These are phyloP conservation scores for Abrostola tripartita DNA, from an alignment of 2,888 invertebrate species.

Conservation along the genomic window DNA sequence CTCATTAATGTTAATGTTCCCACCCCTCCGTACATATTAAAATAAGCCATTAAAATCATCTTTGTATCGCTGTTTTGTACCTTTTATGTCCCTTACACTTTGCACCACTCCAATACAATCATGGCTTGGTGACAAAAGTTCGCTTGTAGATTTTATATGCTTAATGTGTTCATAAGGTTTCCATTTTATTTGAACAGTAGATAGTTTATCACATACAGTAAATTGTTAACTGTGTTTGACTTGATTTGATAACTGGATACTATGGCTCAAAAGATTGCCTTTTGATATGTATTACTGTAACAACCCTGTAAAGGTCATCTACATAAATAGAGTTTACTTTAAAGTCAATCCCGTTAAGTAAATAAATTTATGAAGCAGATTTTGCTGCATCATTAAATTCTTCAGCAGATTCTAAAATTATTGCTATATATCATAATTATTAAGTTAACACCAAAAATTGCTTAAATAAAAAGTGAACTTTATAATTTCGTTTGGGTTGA, in stretches of 20 bases:
- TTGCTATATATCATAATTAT: no score
- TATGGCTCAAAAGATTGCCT: constrained; percentile 14
- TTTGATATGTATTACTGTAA: constrained; percentile 18
- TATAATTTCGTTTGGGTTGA: constrained; percentile 39
- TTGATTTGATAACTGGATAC: constrained; percentile 7
- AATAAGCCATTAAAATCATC: constrained; percentile 49
- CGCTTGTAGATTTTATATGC: constrained; percentile 33
- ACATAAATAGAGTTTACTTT: constrained; percentile 26
- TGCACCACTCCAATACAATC: constrained; percentile 20
- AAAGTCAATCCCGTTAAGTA: constrained; percentile 24
- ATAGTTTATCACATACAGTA: constrained; percentile 7
- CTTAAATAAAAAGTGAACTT: constrained; percentile 29
- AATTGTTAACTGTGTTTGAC: not conserved
- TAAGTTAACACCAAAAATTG: constrained; percentile 15
- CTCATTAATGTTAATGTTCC: constrained; percentile 47
- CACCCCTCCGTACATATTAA: constrained; percentile 40
- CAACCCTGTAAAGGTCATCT: constrained; percentile 26
- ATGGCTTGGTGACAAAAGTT: constrained; percentile 14
- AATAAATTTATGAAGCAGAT: constrained; percentile 18
- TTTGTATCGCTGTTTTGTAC: constrained; percentile 42
- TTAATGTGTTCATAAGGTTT: constrained; percentile 14
- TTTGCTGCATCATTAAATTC: constrained; percentile 48
- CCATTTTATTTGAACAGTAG: constrained; percentile 11
- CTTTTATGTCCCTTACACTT: constrained; percentile 19
- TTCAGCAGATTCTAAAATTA: constrained; percentile 15